Evolutionary conservation across 2,888 invertebrate genomes (phyloP), one percentile per base, ranked within the genome.

Genomic region (Harpagoxenus sublaevis): DNA sequence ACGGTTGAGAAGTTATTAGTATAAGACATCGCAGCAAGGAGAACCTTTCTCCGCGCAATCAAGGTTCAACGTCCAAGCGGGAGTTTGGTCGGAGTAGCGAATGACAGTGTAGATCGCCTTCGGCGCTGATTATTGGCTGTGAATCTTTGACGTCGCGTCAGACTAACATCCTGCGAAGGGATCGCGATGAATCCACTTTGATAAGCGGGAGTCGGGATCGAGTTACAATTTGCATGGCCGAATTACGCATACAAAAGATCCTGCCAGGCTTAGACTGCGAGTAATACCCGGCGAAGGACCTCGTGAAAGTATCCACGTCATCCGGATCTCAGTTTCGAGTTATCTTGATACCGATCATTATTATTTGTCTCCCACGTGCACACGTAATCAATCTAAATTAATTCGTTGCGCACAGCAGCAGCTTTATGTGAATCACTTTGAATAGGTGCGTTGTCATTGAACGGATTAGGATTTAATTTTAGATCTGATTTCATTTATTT

Each of bases 51-150:
- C 42, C 75, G 39, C 31, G 86, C 60, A 88, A 87, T 88, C 87
- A 83, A 83, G 88, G 85, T 86, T 90, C 91, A 88, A 91, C 45
- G 89, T 86, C 84, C 89, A 89, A 77, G 83, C 82, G 53, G 87
- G 66, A 77, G 53, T 42, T 78, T 66, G 35, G 6, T 35, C 35
- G 65, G 77, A 65, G 53, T 57, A 63, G 12, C n/a, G 63, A 79
- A 42, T 70, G 79, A 42, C 83, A 39, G 57, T 75, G 78, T 70
- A 63, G 84, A 87, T 84, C 83, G 84, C 75, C 89, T 78, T 66
- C 51, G 81, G 28, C 55, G 73, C 42, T 63, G 89, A 84, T 84
- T 83, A 79, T 53, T 51, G 71, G 39, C 28, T 70, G 66, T n/a
- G 42, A 70, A 55, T 35, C 79, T 73, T 85, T 23, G 55, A 71